Evolutionary conservation across 53 echinoderm and acorn worm species (phyloP).

Genomic region (Echinometra lucunter): DNA sequence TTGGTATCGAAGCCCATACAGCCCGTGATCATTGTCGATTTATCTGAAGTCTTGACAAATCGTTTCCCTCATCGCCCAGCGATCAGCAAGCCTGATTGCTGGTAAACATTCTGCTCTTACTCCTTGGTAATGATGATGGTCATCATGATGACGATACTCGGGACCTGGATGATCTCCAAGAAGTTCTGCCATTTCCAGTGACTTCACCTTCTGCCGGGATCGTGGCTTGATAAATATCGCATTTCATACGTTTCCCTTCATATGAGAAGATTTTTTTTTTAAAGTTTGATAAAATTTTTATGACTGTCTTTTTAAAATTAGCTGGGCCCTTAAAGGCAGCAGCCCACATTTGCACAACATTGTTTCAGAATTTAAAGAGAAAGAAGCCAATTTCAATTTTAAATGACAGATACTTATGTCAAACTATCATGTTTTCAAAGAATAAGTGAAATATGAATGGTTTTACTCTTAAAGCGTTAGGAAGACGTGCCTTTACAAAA

Average conservation of each 20-base stretch:
- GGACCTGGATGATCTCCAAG: not conserved
- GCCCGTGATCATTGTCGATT: not conserved
- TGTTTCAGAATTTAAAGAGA: too few relatives aligned
- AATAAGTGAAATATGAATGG: too few relatives aligned
- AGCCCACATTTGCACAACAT: too few relatives aligned
- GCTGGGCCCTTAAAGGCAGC: too few relatives aligned
- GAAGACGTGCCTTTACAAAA: too few relatives aligned
- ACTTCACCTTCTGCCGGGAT: not conserved
- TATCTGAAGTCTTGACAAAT: constrained; percentile 7
- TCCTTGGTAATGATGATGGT: constrained; percentile 1
- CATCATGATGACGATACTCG: not conserved
- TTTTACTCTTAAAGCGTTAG: too few relatives aligned
- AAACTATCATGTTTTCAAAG: too few relatives aligned
- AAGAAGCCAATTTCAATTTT: too few relatives aligned
- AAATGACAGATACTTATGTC: too few relatives aligned
- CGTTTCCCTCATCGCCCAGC: not conserved
- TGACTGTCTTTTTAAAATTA: too few relatives aligned
- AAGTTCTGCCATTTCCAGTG: not conserved
- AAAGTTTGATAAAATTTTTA: too few relatives aligned
- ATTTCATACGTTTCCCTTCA: not conserved
- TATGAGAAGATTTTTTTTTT: too few relatives aligned
- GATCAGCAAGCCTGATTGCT: constrained; percentile 17
- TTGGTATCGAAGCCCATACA: not conserved
- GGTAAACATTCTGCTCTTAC: not conserved
- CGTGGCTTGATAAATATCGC: not conserved